Conservation (phyloP, 2,888 invertebrate genomes). For the Euproctis similis region DNA sequence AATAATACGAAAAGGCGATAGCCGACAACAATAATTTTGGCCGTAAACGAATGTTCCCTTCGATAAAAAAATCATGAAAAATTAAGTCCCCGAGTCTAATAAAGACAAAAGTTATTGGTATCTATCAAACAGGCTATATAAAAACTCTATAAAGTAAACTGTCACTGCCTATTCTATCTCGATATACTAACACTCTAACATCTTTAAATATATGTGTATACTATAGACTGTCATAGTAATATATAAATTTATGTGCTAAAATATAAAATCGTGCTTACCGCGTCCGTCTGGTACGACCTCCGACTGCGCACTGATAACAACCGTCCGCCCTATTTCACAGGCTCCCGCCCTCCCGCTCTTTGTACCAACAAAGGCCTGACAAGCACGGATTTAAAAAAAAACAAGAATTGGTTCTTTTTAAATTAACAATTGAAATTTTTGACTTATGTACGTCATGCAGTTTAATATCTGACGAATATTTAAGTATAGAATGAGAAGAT, state of each 20-base stretch:
- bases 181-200: background rate
- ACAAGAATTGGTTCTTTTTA: no score
- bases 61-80: constrained; percentile 8
- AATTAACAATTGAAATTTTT: no score
- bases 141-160: background rate
- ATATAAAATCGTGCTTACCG: constrained; percentile 16
- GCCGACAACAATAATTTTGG: no score
- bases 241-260: background rate
- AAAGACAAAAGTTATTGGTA: constrained; percentile 13
- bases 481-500: no score
- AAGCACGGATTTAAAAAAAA: no score
- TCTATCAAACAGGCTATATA: constrained; percentile 1
- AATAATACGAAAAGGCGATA: no score
- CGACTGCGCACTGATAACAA: constrained; percentile 27
- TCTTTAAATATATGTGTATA: background rate
- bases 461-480: no score
- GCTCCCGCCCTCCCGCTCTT: constrained; percentile 7
- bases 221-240: background rate
- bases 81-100: constrained; percentile 6
- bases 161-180: background rate
- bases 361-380: no score
- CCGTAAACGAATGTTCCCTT: background rate
- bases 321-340: constrained; percentile 13
- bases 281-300: constrained; percentile 18
- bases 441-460: no score